phyloP scores from a whole-genome alignment of 2,797 vertebrate species.

The Helicolenus hilgendorfi region DNA sequence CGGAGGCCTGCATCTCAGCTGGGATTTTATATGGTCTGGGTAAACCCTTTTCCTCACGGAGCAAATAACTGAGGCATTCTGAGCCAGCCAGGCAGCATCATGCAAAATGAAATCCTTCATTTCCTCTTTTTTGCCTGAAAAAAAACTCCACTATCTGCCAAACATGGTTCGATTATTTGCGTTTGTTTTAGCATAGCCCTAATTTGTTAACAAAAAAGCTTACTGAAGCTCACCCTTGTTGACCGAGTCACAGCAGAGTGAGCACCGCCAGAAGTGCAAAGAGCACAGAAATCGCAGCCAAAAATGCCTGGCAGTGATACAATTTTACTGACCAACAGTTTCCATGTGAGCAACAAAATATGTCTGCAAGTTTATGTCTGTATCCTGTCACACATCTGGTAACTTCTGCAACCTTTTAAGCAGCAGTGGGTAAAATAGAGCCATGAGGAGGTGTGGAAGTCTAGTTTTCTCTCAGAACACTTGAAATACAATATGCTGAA shows the following conservation, averaged over 20 bases:
- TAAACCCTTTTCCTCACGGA: constrained; percentile 80
- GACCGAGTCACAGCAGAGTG: constrained; percentile 62
- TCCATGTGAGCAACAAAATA: not conserved
- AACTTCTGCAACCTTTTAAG: constrained; percentile 11
- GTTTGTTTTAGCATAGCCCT: constrained; percentile 62
- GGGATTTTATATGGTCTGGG: constrained; percentile 78
- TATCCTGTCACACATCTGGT: not conserved
- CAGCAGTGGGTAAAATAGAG: too few species aligned
- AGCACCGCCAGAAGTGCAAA: constrained; percentile 38
- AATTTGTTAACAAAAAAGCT: constrained; percentile 81
- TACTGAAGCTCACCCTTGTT: constrained; percentile 58
- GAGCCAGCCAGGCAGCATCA: constrained; percentile 69
- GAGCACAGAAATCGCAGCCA: constrained; percentile 20
- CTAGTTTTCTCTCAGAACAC: too few species aligned
- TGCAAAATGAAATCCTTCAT: constrained; percentile 74
- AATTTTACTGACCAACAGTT: not conserved
- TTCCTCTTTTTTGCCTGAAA: constrained; percentile 2
- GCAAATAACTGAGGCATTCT: constrained; percentile 76
- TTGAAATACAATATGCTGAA: too few species aligned
- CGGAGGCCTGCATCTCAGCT: constrained; percentile 63
- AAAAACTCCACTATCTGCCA: not conserved
- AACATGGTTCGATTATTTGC: constrained; percentile 67
- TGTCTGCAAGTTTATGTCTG: not conserved
- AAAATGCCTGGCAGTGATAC: not conserved
- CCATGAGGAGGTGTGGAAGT: too few species aligned